Conservation (phyloP, 2,797 vertebrate species). For the Alectoris magna region DNA sequence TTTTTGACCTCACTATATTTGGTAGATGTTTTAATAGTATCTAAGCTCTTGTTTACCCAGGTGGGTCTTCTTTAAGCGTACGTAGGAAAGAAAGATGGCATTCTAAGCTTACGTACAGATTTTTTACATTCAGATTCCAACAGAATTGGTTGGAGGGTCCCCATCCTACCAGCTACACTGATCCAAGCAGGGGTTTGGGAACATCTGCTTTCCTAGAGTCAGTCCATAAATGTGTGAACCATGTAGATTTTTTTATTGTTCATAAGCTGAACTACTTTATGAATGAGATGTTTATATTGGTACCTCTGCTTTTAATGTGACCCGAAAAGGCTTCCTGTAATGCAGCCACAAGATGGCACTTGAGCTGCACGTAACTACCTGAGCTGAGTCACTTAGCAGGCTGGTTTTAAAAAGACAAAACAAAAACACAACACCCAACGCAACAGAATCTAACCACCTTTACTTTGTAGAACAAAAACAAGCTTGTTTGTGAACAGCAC, state of each 20-base stretch:
- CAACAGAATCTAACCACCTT: not conserved
- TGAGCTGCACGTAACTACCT: not conserved
- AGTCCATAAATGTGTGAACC: not conserved
- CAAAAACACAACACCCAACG: not conserved
- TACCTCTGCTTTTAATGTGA: not conserved
- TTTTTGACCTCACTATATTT: constrained; percentile 21
- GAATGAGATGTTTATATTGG: not conserved
- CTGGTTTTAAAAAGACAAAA: constrained; percentile 36
- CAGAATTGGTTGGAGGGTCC: not conserved
- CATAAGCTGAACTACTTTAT: not conserved
- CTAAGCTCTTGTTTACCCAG: constrained; percentile 25
- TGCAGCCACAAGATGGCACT: constrained; percentile 58
- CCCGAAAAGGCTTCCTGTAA: not conserved
- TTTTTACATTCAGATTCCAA: no score
- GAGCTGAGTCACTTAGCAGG: constrained; percentile 42
- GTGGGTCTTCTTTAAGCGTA: not conserved
- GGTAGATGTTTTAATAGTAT: constrained; percentile 26
- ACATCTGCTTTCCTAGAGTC: not conserved
- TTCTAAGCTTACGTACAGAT: no score
- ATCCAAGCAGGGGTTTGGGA: not conserved
- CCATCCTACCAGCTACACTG: not conserved
- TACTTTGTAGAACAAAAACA: not conserved
- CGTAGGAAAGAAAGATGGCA: not conserved
- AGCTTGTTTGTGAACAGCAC: not conserved
- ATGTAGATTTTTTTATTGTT: not conserved